Base-by-base conservation (phyloP, 2,797 vertebrate genomes). In the Gallinago stenura region DNA sequence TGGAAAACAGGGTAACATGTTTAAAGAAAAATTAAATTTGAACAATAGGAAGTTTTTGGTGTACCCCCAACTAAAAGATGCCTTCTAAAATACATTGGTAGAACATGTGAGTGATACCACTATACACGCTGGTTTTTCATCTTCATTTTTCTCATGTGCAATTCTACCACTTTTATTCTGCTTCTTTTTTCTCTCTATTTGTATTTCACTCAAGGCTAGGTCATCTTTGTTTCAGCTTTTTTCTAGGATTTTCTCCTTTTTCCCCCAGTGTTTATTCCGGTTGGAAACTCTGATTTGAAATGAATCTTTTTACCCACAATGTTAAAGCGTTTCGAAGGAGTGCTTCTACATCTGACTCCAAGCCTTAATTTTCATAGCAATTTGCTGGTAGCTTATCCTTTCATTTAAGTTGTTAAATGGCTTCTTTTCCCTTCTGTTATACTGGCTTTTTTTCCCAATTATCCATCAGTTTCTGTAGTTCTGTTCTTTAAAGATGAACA, bases 391-490 rank as follows among this genome's bases (percentile, higher is more conserved):
- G 35, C 76, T 83, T 89, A 53, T 92, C 39, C 51, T 89, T 92
- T 85, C 68, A 85, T 88, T 93, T 54, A 78, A 26, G 82, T 57
- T 86, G 21, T 69, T 96, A 92, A 93, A 86, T 81, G 65, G 31
- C 69, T 81, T 81, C 41, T 86, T 95, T 76, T 68, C 51, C 76
- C 58, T 92, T 83, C 50, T 86, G 45, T 85, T 83, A 43, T 72
- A 46, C 46, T 90, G 71, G 24, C 30, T 13, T 87, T 95, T 82
- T 88, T 86, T 71, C 19, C 79, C 58, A 88, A 69, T 94, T 94
- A 72, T 76, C 69, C 65, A 80, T 89, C 75, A 77, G 31, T 77
- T 93, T 92, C 60, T 78, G 39, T 82, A 78, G 69, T 92, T 87
- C 54, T 87, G 50, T 83, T 56, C 58, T 81, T 91, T 89, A 48